Evolutionary conservation across 2,113 vertebrate species (phyloP).

Genomic region (Dendrocopos noguchii): DNA sequence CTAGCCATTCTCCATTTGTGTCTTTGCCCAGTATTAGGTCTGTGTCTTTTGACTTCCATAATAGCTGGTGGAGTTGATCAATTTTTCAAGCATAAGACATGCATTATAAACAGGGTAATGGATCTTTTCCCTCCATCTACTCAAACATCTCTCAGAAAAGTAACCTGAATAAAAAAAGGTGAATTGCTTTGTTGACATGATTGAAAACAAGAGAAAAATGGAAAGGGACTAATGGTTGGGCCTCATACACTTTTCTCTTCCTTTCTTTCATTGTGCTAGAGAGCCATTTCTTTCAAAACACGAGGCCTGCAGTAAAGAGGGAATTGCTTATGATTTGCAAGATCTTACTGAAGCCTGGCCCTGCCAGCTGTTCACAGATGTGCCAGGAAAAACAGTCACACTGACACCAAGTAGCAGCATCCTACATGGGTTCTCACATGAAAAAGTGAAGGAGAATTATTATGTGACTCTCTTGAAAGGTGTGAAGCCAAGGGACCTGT

Average conservation of each 20-base stretch:
- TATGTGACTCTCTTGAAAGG: background rate
- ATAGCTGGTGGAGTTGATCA: background rate
- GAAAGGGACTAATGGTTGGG: background rate
- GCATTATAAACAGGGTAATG: constrained; percentile 1
- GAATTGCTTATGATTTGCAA: background rate
- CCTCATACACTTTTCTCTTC: background rate
- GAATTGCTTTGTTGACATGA: background rate
- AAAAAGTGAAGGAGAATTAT: background rate
- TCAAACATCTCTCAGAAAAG: background rate
- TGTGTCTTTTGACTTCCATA: background rate
- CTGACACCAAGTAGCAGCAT: background rate
- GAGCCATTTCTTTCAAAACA: background rate
- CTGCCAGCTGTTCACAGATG: background rate
- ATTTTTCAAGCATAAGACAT: background rate
- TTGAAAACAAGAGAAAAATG: background rate
- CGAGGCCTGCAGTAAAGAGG: background rate
- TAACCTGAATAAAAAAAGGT: background rate
- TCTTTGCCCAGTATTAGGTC: background rate
- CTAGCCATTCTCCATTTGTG: background rate
- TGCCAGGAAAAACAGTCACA: background rate
- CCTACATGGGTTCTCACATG: rapidly evolving
- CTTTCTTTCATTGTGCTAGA: background rate
- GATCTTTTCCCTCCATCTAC: background rate
- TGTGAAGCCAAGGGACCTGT: background rate
- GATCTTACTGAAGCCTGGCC: background rate